These are phyloP conservation scores for Hoplostethus mediterraneus DNA, from an alignment of 2,797 vertebrate species.

Conservation along the genomic window DNA sequence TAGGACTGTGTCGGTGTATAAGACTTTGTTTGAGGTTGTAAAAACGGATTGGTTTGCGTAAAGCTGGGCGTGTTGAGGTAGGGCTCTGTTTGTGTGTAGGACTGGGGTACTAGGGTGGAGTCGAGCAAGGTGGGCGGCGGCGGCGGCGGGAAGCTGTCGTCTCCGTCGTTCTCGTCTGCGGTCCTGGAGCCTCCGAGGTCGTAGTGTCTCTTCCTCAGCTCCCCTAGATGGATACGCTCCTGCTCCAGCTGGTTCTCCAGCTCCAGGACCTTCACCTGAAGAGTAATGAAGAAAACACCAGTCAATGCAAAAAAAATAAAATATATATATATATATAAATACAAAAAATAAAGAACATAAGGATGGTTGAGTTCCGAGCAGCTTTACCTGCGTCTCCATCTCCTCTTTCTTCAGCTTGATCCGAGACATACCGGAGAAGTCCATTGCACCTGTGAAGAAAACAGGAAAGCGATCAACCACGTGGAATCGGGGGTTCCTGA, in stretches of 20 bases:
- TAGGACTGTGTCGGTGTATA: constrained; percentile 25
- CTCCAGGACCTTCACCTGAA: constrained; percentile 94
- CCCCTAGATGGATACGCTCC: constrained; percentile 93
- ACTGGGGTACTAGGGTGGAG: constrained; percentile 5
- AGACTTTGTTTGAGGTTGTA: constrained; percentile 19
- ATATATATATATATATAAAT: no score
- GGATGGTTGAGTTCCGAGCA: not conserved
- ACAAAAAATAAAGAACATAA: not conserved
- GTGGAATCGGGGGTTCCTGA: not conserved
- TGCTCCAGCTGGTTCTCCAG: constrained; percentile 93
- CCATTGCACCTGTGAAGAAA: constrained; percentile 88
- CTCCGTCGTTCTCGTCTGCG: not conserved
- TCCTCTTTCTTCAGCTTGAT: constrained; percentile 98
- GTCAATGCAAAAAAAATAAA: no score
- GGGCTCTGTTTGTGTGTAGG: constrained; percentile 49
- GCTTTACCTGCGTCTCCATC: constrained; percentile 95
- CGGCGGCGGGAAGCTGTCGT: constrained; percentile 74
- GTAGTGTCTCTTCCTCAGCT: constrained; percentile 95
- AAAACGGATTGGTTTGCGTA: constrained; percentile 36
- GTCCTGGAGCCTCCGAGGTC: constrained; percentile 79
- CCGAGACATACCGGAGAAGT: constrained; percentile 94
- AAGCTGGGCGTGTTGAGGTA: constrained; percentile 49
- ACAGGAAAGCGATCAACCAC: not conserved
- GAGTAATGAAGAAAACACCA: no score
- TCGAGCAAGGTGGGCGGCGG: constrained; percentile 74